Percentiles rank a stretch among this genome's conserved stretches.
Conservation (phyloP, 1,140 invertebrate species). For the Rhyacophila brunnea region DNA sequence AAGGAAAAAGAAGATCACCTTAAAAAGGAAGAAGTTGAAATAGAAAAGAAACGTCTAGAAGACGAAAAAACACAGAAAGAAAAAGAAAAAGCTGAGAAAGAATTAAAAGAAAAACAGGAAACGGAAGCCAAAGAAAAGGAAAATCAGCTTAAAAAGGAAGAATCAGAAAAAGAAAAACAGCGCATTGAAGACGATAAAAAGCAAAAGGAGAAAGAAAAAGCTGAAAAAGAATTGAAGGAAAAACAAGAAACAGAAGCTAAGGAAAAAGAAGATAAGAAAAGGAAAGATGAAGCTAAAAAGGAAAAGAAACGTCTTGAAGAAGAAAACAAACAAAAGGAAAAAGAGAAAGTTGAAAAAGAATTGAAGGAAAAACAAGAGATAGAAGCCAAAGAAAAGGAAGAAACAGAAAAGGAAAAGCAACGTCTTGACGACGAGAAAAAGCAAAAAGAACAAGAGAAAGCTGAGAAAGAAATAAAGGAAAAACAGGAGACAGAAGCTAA, state of each 20-base stretch:
- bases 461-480: too few relatives aligned
- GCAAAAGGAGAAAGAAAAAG: constrained; percentile 2
- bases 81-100: constrained; percentile 9
- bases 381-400: constrained; percentile 15
- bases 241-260: constrained; percentile 13
- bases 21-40: constrained; percentile 2
- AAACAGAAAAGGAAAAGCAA: constrained; percentile 1
- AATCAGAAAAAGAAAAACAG: constrained; percentile 4
- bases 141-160: constrained; percentile 18
- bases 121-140: constrained; percentile 1
- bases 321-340: constrained; percentile 2
- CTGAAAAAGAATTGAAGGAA: constrained; percentile 2
- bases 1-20: constrained; percentile 3
- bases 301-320: constrained; percentile 13
- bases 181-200: constrained; percentile 20
- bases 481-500: too few relatives aligned
- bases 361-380: constrained; percentile 12
- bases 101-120: not conserved
- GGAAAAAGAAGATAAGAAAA: constrained; percentile 10
- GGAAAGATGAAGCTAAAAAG: constrained; percentile 11
- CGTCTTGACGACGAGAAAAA: not conserved
- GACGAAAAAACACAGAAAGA: constrained; percentile 5
- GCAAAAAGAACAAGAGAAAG: too few relatives aligned
- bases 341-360: constrained; percentile 17
- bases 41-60: constrained; percentile 9